Evolutionary conservation across 2,113 vertebrate species (phyloP), one percentile per base, ranked within the genome.

Genomic region (Myrmecobius fasciatus): DNA sequence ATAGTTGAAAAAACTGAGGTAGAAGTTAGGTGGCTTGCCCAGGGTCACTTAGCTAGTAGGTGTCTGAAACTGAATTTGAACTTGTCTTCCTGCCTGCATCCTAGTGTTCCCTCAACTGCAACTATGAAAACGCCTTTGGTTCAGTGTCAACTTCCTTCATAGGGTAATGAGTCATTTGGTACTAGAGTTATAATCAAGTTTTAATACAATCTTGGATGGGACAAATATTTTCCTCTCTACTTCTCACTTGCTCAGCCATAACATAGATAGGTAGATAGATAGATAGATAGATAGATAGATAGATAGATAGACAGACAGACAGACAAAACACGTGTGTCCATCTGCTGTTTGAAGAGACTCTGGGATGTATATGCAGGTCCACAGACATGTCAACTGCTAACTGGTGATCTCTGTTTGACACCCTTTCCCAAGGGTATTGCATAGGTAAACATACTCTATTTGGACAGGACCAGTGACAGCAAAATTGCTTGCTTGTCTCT

Each of bases 401-500:
- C 98, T 98, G 98, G 98, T 98, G 98, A 99, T 99, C 98, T 98
- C 97, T 98, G 98, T 98, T 96, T 99, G 98, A 99, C 99, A 99
- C 98, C 98, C 96, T 98, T 98, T 98, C 99, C 99, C 99, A 93
- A 93, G 99, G 98, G 99, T 96, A 98, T 91, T 98, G 97, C 97
- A 98, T 98, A 99, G 98, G 99, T 98, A 99, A 99, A 99, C 99
- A 99, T 98, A 98, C 99, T 99, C 99, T 99, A 97, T 99, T 99
- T 99, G 99, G 99, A 99, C 99, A 99, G 99, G 99, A 98, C 99
- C 99, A 99, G 98, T 99, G 99, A 99, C 99, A 99, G 99, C 98
- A 99, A 99, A 99, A 99, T 99, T 99, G 99, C 99, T 98, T 99
- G 99, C 99, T 99, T 99, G 99, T 99, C 99, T 99, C 99, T 99